Percentiles rank a stretch among this genome's conserved stretches.
Evolutionary conservation across 1,140 invertebrate species (phyloP).

Genomic region (Trypoxylus dichotomus): DNA sequence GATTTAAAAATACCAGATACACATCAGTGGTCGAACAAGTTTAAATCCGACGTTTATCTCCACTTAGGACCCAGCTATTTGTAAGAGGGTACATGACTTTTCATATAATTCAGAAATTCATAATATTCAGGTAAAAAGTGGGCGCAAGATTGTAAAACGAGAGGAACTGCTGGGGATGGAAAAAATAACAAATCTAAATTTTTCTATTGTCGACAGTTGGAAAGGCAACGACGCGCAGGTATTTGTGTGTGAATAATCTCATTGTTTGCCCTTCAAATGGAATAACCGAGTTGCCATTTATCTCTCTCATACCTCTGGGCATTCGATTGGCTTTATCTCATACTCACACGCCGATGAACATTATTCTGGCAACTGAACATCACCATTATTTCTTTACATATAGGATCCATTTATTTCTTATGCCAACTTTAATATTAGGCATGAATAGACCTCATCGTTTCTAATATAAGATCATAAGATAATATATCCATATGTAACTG

Average conservation of each 20-base stretch:
- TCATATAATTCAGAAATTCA: constrained; percentile 39
- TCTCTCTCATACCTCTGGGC: constrained; percentile 30
- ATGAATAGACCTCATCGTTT: neutral
- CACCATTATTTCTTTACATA: constrained; percentile 9
- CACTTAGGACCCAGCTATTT: constrained; percentile 26
- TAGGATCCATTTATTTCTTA: constrained; percentile 17
- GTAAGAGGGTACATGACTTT: constrained; percentile 41
- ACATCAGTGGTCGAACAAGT: constrained; percentile 1
- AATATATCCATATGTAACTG: neutral
- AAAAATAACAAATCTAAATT: constrained; percentile 40
- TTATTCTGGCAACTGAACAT: constrained; percentile 16
- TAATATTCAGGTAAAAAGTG: constrained; percentile 40
- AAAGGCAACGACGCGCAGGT: constrained; percentile 34
- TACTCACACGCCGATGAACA: constrained; percentile 31
- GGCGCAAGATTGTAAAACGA: constrained; percentile 28
- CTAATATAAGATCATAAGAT: neutral
- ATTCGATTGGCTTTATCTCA: constrained; percentile 32
- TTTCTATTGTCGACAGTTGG: constrained; percentile 38
- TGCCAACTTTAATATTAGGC: constrained; percentile 17
- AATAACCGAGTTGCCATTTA: constrained; percentile 35
- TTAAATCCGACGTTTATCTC: constrained; percentile 30
- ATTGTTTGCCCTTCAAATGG: constrained; percentile 33
- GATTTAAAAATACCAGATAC: neutral
- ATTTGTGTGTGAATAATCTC: constrained; percentile 43
- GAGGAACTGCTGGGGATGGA: constrained; percentile 31